A percentile compares a stretch with the other conserved stretches of the same genome.
These are phyloP conservation scores for Heterotilapia buettikoferi DNA, from an alignment of 2,113 vertebrate genomes.

Conservation along the genomic window DNA sequence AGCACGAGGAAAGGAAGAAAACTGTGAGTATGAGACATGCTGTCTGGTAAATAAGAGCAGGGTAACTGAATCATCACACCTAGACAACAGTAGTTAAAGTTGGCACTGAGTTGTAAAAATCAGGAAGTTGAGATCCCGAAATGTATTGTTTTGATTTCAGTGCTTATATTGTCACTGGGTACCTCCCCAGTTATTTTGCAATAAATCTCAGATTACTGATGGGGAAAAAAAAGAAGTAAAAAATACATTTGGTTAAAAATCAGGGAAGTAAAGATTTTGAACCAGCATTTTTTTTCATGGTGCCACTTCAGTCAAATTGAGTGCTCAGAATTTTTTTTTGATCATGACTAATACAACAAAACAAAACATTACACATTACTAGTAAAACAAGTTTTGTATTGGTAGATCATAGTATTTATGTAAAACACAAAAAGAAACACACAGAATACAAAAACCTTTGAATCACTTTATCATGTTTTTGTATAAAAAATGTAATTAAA, in stretches of 20 bases:
- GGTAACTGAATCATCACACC: background rate
- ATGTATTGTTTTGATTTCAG: background rate
- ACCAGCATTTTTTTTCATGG: background rate
- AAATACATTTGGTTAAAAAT: background rate
- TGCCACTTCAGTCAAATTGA: background rate
- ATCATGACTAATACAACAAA: background rate
- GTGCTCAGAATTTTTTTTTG: background rate
- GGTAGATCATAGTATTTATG: background rate
- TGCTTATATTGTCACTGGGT: background rate
- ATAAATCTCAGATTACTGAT: background rate
- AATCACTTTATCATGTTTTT: background rate
- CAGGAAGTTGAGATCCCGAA: rapidly evolving
- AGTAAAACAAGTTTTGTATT: background rate
- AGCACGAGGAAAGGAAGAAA: background rate
- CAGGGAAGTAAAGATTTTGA: background rate
- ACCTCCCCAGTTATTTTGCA: background rate
- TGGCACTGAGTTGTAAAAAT: background rate
- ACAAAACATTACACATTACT: background rate
- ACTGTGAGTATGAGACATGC: background rate
- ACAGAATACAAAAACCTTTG: background rate
- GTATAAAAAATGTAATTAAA: background rate
- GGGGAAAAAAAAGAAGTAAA: background rate
- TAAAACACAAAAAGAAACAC: background rate
- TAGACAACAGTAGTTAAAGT: background rate
- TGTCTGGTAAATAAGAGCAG: background rate